A percentile compares a stretch with the other conserved stretches of the same genome.
phyloP scores from a whole-genome alignment of 2,888 invertebrate species.

The Xestia sexstrigata region DNA sequence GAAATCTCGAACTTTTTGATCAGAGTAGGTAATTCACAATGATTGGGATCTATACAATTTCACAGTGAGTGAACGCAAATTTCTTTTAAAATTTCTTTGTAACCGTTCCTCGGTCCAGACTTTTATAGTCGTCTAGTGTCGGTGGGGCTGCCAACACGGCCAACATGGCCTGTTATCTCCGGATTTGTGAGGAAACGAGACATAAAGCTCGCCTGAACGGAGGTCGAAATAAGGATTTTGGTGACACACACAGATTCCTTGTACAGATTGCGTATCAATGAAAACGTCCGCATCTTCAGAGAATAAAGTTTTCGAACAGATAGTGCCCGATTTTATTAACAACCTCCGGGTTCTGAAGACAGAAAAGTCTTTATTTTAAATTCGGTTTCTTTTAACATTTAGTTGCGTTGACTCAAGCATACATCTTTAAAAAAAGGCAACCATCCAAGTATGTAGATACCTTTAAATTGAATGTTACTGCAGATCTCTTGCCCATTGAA shows the following conservation, averaged over 20 bases:
- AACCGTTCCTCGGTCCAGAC: conserved; percentile 72
- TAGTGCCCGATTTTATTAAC: conserved; percentile 46
- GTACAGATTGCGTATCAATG: conserved; percentile 75
- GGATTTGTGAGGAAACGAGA: conserved; percentile 83
- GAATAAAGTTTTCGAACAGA: conserved; percentile 60
- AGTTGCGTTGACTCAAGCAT: conserved; percentile 20
- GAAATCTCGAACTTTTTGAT: conserved; percentile 68
- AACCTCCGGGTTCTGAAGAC: conserved; percentile 15
- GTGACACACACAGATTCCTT: conserved; percentile 74
- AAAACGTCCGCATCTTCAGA: conserved; percentile 59
- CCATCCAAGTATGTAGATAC: neutral
- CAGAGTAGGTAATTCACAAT: conserved; percentile 66
- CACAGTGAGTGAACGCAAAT: conserved; percentile 76
- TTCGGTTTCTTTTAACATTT: conserved; percentile 31
- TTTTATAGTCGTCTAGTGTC: conserved; percentile 71
- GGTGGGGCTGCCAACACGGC: conserved; percentile 70
- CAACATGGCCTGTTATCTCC: conserved; percentile 77
- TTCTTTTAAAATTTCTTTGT: conserved; percentile 70
- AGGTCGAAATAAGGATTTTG: conserved; percentile 75
- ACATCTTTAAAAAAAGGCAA: conserved; percentile 27
- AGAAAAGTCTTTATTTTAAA: conserved; percentile 49
- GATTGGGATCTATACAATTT: conserved; percentile 77
- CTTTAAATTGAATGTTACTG: conserved; percentile 9
- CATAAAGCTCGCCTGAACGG: conserved; percentile 79
- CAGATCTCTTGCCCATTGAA: neutral